These are phyloP conservation scores for Zaprionus inermis DNA, from an alignment of 1,140 invertebrate species.

Conservation along the genomic window DNA sequence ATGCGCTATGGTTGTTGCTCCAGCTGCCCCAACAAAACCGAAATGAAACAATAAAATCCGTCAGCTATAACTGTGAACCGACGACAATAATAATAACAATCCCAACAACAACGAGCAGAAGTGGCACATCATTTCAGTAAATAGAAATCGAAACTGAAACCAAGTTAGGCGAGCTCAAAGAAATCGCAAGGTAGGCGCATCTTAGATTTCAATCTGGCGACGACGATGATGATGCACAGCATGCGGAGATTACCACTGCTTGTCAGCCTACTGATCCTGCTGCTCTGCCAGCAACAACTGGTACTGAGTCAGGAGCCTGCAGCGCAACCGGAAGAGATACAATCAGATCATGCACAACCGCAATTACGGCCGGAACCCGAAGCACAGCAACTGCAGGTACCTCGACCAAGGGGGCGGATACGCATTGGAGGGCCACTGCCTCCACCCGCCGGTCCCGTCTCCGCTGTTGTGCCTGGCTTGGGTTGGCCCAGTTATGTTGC, in stretches of 20 bases:
- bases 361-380: constrained; percentile 8
- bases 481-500: constrained; percentile 41
- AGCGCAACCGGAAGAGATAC: background rate
- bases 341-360: no score
- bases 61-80: constrained; percentile 63
- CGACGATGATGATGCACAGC: constrained; percentile 17
- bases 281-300: constrained; percentile 24
- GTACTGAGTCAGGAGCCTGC: constrained; percentile 10
- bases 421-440: constrained; percentile 58
- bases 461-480: background rate
- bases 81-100: constrained; percentile 24
- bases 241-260: constrained; percentile 29
- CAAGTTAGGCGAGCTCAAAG: constrained; percentile 35
- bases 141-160: constrained; percentile 59
- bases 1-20: constrained; percentile 25
- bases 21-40: constrained; percentile 27
- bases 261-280: constrained; percentile 20
- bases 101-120: constrained; percentile 32
- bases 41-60: constrained; percentile 48
- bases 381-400: constrained; percentile 56
- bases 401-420: constrained; percentile 65
- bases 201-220: constrained; percentile 14
- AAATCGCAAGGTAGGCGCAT: background rate
- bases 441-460: constrained; percentile 17
- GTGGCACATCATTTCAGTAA: constrained; percentile 65